These are phyloP conservation scores for Drosophila leontia DNA, from an alignment of 1,140 invertebrate species.

Conservation along the genomic window DNA sequence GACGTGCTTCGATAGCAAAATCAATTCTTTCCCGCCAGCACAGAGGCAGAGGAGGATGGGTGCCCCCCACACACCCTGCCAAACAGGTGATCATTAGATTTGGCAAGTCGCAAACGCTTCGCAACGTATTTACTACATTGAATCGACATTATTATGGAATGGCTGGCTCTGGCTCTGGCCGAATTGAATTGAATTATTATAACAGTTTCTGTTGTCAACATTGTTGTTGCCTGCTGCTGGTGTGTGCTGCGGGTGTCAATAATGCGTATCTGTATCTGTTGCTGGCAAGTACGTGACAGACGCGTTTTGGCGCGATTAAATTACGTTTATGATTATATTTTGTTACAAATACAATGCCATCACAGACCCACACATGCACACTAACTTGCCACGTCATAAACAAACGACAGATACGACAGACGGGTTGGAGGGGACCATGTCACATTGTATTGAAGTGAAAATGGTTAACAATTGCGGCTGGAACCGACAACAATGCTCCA, in stretches of 20 bases:
- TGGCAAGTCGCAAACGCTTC: constrained; percentile 74
- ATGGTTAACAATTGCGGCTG: constrained; percentile 77
- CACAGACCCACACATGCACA: neutral
- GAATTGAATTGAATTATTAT: constrained; percentile 80
- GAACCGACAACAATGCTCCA: constrained; percentile 46
- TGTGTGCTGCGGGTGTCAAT: constrained; percentile 32
- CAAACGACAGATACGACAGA: too few species aligned
- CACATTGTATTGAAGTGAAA: constrained; percentile 82
- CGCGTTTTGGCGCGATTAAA: constrained; percentile 81
- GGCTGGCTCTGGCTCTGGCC: constrained; percentile 71
- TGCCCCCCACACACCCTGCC: neutral
- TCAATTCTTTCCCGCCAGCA: constrained; percentile 63
- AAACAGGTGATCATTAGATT: constrained; percentile 76
- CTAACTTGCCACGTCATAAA: too few species aligned
- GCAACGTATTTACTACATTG: constrained; percentile 69
- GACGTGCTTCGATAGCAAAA: constrained; percentile 80
- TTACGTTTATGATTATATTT: constrained; percentile 84
- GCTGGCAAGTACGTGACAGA: constrained; percentile 79
- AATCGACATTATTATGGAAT: constrained; percentile 75
- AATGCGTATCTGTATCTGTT: constrained; percentile 50
- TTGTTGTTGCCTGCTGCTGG: constrained; percentile 43
- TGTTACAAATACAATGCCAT: constrained; percentile 70
- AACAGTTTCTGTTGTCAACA: constrained; percentile 82
- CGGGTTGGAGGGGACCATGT: constrained; percentile 22
- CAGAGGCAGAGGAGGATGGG: neutral